These are phyloP conservation scores for Bothrops alternatus DNA, from an alignment of 2,797 vertebrate genomes.

Conservation along the genomic window DNA sequence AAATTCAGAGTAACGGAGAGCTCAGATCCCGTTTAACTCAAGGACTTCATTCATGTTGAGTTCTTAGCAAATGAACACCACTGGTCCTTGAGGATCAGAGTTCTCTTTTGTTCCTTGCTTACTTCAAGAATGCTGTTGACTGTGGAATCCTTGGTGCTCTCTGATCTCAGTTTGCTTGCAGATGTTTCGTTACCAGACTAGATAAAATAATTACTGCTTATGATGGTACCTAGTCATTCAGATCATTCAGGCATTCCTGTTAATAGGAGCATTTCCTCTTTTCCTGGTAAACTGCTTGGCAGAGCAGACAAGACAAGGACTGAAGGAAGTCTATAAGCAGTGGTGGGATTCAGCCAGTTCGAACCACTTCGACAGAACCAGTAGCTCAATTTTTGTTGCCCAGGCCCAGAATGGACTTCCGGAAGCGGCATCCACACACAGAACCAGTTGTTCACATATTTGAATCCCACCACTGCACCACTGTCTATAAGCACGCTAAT, in stretches of 20 bases:
- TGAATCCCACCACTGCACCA: no score
- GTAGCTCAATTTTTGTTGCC: no score
- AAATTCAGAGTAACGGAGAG: constrained; percentile 12
- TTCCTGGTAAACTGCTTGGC: background rate
- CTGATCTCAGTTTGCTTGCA: background rate
- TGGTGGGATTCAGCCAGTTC: no score
- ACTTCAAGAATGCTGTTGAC: background rate
- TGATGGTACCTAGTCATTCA: background rate
- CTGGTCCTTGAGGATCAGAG: background rate
- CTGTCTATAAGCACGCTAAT: background rate
- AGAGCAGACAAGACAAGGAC: background rate
- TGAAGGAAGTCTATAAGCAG: background rate
- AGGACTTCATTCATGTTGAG: background rate
- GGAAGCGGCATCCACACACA: no score
- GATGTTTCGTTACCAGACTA: background rate
- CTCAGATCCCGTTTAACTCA: background rate
- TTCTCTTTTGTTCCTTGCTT: background rate
- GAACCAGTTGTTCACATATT: no score
- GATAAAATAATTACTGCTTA: background rate
- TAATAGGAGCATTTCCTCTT: background rate
- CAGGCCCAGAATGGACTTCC: no score
- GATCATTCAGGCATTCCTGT: no score
- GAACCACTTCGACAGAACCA: no score
- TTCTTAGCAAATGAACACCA: background rate
- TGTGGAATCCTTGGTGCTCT: background rate